Percentiles rank a stretch among this genome's conserved stretches.
These are phyloP conservation scores for Amblyjoppa fuscipennis DNA, from an alignment of 2,888 invertebrate genomes.

Conservation along the genomic window DNA sequence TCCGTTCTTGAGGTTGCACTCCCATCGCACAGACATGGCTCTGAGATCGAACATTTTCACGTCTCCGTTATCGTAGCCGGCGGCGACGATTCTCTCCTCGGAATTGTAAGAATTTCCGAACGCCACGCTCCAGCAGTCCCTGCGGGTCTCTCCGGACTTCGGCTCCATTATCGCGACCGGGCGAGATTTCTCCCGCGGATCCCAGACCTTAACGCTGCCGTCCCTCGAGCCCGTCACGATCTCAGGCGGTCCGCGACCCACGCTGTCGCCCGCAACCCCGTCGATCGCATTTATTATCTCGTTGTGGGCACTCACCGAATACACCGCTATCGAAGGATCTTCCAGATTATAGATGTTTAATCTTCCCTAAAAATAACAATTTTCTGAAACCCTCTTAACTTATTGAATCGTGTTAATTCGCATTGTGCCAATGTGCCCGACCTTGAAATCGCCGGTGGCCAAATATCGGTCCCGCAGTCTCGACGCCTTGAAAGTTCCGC, in stretches of 20 bases:
- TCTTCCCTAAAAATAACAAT: slow-evolving; percentile 87
- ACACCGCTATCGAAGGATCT: slow-evolving; percentile 90
- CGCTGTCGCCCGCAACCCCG: slow-evolving; percentile 92
- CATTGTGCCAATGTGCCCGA: slow-evolving; percentile 61
- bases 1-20: slow-evolving; percentile 96
- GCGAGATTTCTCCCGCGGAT: slow-evolving; percentile 94
- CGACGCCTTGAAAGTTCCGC: slow-evolving; percentile 97
- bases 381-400: neutral
- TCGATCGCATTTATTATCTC: slow-evolving; percentile 97
- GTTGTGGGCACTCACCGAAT: slow-evolving; percentile 92
- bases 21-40: slow-evolving; percentile 94
- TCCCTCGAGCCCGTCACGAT: slow-evolving; percentile 97
- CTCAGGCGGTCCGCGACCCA: slow-evolving; percentile 97
- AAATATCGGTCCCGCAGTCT: slow-evolving; percentile 92
- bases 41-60: slow-evolving; percentile 96
- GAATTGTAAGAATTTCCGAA: slow-evolving; percentile 97
- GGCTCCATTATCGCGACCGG: slow-evolving; percentile 97
- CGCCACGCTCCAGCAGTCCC: slow-evolving; percentile 97
- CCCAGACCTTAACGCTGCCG: slow-evolving; percentile 98
- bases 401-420: neutral
- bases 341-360: slow-evolving; percentile 88
- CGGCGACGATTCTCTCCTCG: slow-evolving; percentile 93
- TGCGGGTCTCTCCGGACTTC: slow-evolving; percentile 88
- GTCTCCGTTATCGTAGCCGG: slow-evolving; percentile 99
- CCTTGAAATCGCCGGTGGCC: slow-evolving; percentile 95